These are phyloP conservation scores for Autographa gamma DNA, from an alignment of 2,888 invertebrate species.

Conservation along the genomic window DNA sequence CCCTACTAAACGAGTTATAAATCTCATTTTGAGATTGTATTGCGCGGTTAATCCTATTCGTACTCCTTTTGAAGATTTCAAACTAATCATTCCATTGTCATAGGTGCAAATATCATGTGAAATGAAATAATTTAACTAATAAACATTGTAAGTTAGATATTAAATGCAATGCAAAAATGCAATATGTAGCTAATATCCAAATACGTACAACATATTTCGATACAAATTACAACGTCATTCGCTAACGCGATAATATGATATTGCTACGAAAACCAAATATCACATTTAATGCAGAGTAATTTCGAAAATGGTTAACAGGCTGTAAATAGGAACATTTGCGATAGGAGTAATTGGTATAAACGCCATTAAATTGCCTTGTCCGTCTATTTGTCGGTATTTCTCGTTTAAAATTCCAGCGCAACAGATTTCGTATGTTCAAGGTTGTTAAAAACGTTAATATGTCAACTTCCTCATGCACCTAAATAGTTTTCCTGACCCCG, in stretches of 20 bases:
- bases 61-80: neutral
- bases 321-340: slow-evolving; percentile 23
- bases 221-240: slow-evolving; percentile 8
- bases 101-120: no score
- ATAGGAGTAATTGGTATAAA: slow-evolving; percentile 20
- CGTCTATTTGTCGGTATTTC: slow-evolving; percentile 17
- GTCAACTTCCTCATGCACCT: slow-evolving; percentile 56
- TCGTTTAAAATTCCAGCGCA: slow-evolving; percentile 24
- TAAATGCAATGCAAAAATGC: neutral
- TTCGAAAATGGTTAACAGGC: slow-evolving; percentile 26
- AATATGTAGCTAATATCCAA: neutral
- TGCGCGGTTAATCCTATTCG: slow-evolving; percentile 12
- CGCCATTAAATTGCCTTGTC: slow-evolving; percentile 17
- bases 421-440: slow-evolving; percentile 35
- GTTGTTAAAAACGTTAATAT: slow-evolving; percentile 34
- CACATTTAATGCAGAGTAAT: slow-evolving; percentile 18
- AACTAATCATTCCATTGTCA: neutral
- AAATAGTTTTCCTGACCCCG: slow-evolving; percentile 37
- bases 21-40: slow-evolving; percentile 36
- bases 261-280: slow-evolving; percentile 25
- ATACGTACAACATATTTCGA: neutral
- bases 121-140: no score
- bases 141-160: neutral
- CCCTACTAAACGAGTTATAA: slow-evolving; percentile 41
- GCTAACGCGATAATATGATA: slow-evolving; percentile 23